Conservation (phyloP, 2,113 vertebrate species). For the Uria lomvia region DNA sequence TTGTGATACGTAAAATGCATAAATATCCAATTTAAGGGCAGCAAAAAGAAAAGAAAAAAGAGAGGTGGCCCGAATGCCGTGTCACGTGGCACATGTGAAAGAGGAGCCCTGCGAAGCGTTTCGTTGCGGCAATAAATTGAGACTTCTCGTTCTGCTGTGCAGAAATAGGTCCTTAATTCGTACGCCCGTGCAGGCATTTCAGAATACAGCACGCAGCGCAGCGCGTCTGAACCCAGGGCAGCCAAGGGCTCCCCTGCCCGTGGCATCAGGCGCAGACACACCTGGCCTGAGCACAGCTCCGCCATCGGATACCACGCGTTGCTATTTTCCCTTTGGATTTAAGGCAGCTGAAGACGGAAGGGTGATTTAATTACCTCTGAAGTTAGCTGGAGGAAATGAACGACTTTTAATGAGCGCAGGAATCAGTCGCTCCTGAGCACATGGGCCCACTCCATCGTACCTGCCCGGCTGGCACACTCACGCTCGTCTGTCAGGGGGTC, state of each 20-base stretch:
- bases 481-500: neutral
- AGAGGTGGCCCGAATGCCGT: neutral
- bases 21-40: neutral
- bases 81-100: accelerated
- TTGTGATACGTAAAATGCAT: neutral
- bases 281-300: neutral
- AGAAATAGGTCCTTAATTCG: neutral
- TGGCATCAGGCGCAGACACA: accelerated
- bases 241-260: neutral
- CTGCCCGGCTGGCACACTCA: neutral
- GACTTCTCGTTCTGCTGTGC: no score
- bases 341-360: neutral
- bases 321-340: neutral
- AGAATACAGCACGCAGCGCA: neutral
- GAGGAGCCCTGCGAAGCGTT: neutral
- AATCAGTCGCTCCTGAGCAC: neutral
- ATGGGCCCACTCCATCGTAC: neutral
- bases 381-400: neutral
- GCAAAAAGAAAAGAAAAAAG: neutral
- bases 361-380: neutral
- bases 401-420: neutral
- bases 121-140: neutral
- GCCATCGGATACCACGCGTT: neutral
- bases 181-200: accelerated
- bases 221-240: no score